These are phyloP conservation scores for Cantharis flavilabris DNA, from an alignment of 2,888 invertebrate species.

Conservation along the genomic window DNA sequence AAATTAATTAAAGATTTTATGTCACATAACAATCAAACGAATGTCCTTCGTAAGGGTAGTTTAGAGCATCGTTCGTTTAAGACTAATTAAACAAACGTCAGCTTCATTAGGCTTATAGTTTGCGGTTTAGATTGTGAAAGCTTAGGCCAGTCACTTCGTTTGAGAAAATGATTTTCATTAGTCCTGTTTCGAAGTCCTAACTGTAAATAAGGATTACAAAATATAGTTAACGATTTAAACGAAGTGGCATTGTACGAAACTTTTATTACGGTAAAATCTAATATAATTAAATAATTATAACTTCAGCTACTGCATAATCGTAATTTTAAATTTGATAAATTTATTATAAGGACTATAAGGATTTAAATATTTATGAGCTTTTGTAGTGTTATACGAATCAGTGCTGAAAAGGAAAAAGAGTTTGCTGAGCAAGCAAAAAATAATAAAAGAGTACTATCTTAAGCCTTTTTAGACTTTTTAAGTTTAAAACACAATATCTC, in stretches of 20 bases:
- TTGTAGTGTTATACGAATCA: background rate
- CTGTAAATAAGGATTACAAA: constrained; percentile 17
- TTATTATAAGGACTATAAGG: background rate
- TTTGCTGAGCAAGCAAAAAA: no score
- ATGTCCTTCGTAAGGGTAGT: background rate
- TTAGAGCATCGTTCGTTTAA: background rate
- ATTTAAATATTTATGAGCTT: background rate
- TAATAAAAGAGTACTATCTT: no score
- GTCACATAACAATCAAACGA: background rate
- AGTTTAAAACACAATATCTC: background rate
- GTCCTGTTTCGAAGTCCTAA: constrained; percentile 7
- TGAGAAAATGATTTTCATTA: constrained; percentile 24
- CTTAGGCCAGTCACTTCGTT: constrained; percentile 31
- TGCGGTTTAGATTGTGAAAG: constrained; percentile 20
- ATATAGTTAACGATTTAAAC: background rate
- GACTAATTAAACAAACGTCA: constrained; percentile 35
- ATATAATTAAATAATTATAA: background rate
- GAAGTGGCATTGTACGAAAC: background rate
- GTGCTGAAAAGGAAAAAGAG: background rate
- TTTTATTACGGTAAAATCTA: background rate
- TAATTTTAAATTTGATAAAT: background rate
- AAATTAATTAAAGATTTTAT: background rate
- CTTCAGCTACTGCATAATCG: background rate
- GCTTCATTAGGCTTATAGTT: constrained; percentile 33
- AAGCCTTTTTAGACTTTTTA: background rate